Conservation (phyloP, 64 coral and sea anemone species). For the Catalaphyllia jardinei region DNA sequence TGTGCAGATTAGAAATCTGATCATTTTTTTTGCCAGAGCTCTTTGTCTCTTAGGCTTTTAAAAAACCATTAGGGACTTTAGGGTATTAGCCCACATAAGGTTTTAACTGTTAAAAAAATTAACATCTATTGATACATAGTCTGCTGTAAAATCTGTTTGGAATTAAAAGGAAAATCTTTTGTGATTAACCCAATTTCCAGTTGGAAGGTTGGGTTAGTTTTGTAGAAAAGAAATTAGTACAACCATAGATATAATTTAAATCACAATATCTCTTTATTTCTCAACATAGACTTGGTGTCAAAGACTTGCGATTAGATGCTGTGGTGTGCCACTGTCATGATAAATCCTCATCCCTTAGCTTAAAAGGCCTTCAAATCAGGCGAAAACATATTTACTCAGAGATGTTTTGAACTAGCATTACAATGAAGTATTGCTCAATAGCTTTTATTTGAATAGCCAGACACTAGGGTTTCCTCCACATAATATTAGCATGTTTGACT, state of each 20-base stretch:
- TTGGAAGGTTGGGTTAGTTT: neutral
- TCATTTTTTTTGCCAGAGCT: neutral
- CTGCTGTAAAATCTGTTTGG: neutral
- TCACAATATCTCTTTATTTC: neutral
- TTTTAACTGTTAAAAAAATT: neutral
- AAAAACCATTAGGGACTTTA: neutral
- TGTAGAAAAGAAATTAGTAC: neutral
- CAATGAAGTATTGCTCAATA: too few species aligned
- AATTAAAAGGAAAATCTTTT: neutral
- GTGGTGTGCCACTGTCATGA: too few species aligned
- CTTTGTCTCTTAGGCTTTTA: neutral
- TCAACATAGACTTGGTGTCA: neutral
- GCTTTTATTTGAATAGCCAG: too few species aligned
- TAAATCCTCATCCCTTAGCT: too few species aligned
- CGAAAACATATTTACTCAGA: too few species aligned
- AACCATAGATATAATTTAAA: neutral
- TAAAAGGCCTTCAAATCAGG: too few species aligned
- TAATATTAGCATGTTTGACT: too few species aligned
- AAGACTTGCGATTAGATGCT: too few species aligned
- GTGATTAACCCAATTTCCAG: neutral
- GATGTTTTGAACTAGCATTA: too few species aligned
- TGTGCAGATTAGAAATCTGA: neutral
- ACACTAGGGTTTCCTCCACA: too few species aligned
- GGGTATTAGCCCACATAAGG: neutral
- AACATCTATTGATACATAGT: neutral